Percentiles rank a stretch among this genome's conserved stretches.
Evolutionary conservation across 2,797 vertebrate species (phyloP).

Genomic region (Cyprinella venusta): DNA sequence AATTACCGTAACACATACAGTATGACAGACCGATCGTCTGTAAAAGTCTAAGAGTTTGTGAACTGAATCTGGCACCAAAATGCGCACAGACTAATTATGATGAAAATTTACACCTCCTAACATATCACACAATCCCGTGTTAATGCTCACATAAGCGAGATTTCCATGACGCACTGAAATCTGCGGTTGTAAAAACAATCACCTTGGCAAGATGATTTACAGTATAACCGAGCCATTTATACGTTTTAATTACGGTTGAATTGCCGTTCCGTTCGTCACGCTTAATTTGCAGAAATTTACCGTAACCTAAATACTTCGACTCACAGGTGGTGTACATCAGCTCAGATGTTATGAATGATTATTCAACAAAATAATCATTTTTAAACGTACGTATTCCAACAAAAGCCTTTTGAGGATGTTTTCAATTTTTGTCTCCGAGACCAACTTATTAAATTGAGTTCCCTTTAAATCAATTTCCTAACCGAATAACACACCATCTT

Average conservation of each 20-base stretch:
- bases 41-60: not conserved
- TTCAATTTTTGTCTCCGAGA: conserved; percentile 7
- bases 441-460: conserved; percentile 14
- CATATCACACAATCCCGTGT: not conserved
- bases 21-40: too few species aligned
- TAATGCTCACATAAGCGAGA: not conserved
- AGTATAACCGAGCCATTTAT: conserved; percentile 47
- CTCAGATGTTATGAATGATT: not conserved
- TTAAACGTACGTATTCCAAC: not conserved
- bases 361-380: conserved; percentile 5
- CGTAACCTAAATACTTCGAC: conserved; percentile 34
- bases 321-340: conserved; percentile 25
- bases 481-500: conserved; percentile 21
- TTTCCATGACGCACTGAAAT: not conserved
- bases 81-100: not conserved
- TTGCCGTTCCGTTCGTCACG: conserved; percentile 45
- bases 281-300: conserved; percentile 49
- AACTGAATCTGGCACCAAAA: conserved; percentile 8
- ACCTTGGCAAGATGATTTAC: conserved; percentile 44
- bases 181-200: conserved; percentile 36
- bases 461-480: conserved; percentile 28
- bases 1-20: too few species aligned
- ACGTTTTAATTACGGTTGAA: conserved; percentile 51
- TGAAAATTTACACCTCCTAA: not conserved
- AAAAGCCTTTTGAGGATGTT: conserved; percentile 12